Base-by-base conservation (phyloP, 2,113 vertebrate genomes). In the Dolichotis patagonum region DNA sequence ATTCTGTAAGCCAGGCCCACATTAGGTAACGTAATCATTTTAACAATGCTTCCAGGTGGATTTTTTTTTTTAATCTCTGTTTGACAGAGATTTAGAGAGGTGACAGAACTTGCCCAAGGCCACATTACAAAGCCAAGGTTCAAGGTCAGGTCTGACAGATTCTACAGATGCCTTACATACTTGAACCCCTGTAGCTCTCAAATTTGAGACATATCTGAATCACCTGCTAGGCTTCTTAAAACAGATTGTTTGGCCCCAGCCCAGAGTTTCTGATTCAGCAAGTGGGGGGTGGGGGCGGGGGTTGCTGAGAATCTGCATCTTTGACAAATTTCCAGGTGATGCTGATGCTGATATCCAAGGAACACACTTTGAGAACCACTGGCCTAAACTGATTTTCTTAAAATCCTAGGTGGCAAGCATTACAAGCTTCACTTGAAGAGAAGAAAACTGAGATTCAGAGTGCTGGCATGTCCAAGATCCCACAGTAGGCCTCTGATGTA, bases 21-120 rank as follows among this genome's bases (percentile, higher is more conserved):
- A 63, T 80, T 35, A 32, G 43, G 38, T 63, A 41, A 88, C 30
- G 62, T 90, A 38, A 67, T 77, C 60, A 97, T 85, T 96, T 67
- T 35, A 80, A 73, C 65, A 84, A 77, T 54, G 46, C 56, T 71
- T 58, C 24, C 30, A 63, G 32, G 62, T 46, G 30, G 58, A 24
- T 96, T 69, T 95, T 88, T 91, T 71, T 80, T 96, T 90, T 91
- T 96, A 81, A 89, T 58, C 22, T 84, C 52, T 19, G 14, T n/a
- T 86, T 88, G 56, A 90, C 54, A 65, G 84, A 86, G 75, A n/a
- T 22, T 91, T 46, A 46, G 52, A 69, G 46, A 92, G 28, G 75
- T 75, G 67, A 54, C 13, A 35, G 46, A 58, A 67, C 35, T 97
- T 92, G 38, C 19, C 54, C 90, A 28, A 92, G n/a, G 85, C 78